A percentile compares a stretch with the other conserved stretches of the same genome.
These are phyloP conservation scores for Xenops minutus DNA, from an alignment of 2,797 vertebrate genomes.

Conservation along the genomic window DNA sequence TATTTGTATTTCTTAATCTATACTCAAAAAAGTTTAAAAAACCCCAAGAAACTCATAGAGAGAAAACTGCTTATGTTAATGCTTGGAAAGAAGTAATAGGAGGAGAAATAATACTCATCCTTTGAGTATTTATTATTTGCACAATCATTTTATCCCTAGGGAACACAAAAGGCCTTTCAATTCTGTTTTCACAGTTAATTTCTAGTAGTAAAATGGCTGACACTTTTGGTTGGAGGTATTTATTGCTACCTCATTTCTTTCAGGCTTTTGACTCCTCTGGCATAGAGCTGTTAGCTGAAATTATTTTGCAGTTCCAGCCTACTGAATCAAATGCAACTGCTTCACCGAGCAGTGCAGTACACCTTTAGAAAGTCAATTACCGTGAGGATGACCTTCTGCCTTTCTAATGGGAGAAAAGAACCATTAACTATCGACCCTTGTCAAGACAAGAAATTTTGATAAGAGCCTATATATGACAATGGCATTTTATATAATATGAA, in stretches of 20 bases:
- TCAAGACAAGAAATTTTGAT: slow-evolving; percentile 27
- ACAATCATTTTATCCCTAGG: not conserved
- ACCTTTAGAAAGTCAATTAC: slow-evolving; percentile 81
- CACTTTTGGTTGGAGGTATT: slow-evolving; percentile 9
- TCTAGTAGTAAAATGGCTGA: slow-evolving; percentile 8
- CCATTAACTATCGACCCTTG: slow-evolving; percentile 72
- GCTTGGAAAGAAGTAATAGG: not conserved
- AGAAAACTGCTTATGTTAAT: not conserved
- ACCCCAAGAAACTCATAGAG: not conserved
- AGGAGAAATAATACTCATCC: not conserved
- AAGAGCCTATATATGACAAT: slow-evolving; percentile 19
- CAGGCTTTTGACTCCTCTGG: slow-evolving; percentile 29
- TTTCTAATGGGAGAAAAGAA: slow-evolving; percentile 56
- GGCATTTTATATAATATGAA: slow-evolving; percentile 20
- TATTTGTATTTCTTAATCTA: not conserved
- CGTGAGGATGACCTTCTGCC: slow-evolving; percentile 77
- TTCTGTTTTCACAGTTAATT: slow-evolving; percentile 29
- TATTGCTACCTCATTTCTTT: slow-evolving; percentile 14
- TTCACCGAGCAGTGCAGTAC: not conserved
- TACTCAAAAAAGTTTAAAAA: not conserved
- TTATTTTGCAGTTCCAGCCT: slow-evolving; percentile 48
- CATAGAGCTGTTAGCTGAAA: slow-evolving; percentile 38
- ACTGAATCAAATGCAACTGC: slow-evolving; percentile 68
- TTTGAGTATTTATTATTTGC: not conserved
- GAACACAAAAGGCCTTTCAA: not conserved